Percentiles rank a stretch among this genome's conserved stretches.
These are phyloP conservation scores for Geotrupes spiniger DNA, from an alignment of 2,888 invertebrate genomes.

Conservation along the genomic window DNA sequence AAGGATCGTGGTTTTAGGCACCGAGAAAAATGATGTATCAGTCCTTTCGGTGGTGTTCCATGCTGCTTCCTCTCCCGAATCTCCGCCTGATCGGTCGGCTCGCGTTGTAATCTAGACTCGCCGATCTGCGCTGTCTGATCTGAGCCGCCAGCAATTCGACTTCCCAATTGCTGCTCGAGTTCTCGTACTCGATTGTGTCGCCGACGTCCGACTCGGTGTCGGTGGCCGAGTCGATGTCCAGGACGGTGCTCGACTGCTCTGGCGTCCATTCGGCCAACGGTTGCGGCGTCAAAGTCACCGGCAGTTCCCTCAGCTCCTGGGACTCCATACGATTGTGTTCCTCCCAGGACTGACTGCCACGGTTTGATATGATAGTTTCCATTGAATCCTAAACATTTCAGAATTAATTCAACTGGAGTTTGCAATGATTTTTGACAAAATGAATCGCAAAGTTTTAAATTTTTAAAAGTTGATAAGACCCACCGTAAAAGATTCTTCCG, in stretches of 20 bases:
- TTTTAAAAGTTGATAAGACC: too few species aligned
- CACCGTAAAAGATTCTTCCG: conserved; percentile 46
- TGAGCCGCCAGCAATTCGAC: conserved; percentile 48
- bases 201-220: conserved; percentile 43
- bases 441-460: conserved; percentile 1
- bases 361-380: conserved; percentile 43
- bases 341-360: conserved; percentile 61
- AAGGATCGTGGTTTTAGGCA: conserved; percentile 18
- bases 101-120: conserved; percentile 45
- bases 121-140: conserved; percentile 44
- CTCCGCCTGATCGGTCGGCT: conserved; percentile 37
- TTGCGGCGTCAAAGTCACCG: conserved; percentile 42
- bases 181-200: conserved; percentile 45
- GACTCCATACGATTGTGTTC: conserved; percentile 69
- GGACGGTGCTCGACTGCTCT: conserved; percentile 3
- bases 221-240: conserved; percentile 45
- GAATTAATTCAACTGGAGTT: too few species aligned
- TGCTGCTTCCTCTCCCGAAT: conserved; percentile 42
- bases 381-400: conserved; percentile 41
- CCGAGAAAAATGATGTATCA: conserved; percentile 33
- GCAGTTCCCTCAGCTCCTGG: conserved; percentile 65
- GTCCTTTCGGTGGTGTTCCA: conserved; percentile 37
- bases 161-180: conserved; percentile 47
- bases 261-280: conserved; percentile 32
- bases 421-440: not conserved